phyloP scores from a whole-genome alignment of 2,888 invertebrate species.

The Scotopteryx bipunctaria region DNA sequence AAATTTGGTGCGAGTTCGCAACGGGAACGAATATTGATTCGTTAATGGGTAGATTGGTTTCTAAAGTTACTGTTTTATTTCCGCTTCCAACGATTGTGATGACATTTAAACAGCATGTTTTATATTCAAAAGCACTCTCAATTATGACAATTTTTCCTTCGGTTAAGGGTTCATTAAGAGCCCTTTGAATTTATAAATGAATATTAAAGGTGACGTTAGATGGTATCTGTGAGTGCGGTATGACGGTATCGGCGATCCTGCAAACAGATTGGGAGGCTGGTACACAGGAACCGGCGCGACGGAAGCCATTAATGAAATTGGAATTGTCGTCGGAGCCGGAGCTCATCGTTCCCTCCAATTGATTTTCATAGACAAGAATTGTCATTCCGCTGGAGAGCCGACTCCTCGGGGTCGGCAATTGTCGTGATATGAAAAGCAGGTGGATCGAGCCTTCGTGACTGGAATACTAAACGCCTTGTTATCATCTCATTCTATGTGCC shows the following conservation, averaged over 20 bases:
- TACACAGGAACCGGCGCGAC: conserved; percentile 53
- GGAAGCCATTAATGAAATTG: conserved; percentile 77
- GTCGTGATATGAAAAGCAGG: conserved; percentile 82
- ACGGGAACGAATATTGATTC: conserved; percentile 24
- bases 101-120: conserved; percentile 3
- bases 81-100: background rate
- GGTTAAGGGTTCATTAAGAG: conserved; percentile 12
- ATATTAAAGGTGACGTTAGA: conserved; percentile 29
- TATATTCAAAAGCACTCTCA: conserved; percentile 4
- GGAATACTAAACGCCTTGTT: conserved; percentile 77
- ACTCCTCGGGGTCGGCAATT: conserved; percentile 75
- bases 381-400: conserved; percentile 71
- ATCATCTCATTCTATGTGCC: conserved; percentile 70
- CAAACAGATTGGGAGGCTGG: conserved; percentile 43
- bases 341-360: conserved; percentile 70
- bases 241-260: conserved; percentile 35
- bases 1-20: conserved; percentile 28
- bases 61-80: conserved; percentile 12
- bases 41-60: conserved; percentile 21
- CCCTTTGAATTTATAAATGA: conserved; percentile 17
- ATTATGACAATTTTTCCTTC: background rate
- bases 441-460: conserved; percentile 72
- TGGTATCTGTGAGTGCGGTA: conserved; percentile 35
- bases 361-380: conserved; percentile 79
- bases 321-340: conserved; percentile 64